These are phyloP conservation scores for Mus musculus DNA, from an alignment of 2,113 vertebrate species.

Conservation along the genomic window GRCm39 chr2:118827501-118828000, in stretches of 20 bases:
- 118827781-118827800: not conserved
- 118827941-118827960: not conserved
- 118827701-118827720: not conserved
- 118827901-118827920: not conserved
- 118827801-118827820: not conserved
- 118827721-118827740: not conserved
- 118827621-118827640: not conserved
- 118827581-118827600: not conserved
- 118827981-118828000: not conserved
- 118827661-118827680: not conserved
- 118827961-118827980: accelerated
- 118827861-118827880: not conserved
- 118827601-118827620: not conserved
- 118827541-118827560: not conserved
- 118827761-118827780: not conserved
- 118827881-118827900: not conserved
- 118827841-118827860: not conserved
- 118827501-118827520: not conserved
- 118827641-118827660: not conserved
- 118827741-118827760: not conserved
- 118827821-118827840: not conserved
- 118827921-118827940: accelerated
- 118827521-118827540: not conserved
- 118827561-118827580: not conserved
- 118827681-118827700: not conserved